Evolutionary conservation across 2,888 invertebrate genomes (phyloP), one percentile per base, ranked within the genome.

Genomic region (Bedellia somnulentella): DNA sequence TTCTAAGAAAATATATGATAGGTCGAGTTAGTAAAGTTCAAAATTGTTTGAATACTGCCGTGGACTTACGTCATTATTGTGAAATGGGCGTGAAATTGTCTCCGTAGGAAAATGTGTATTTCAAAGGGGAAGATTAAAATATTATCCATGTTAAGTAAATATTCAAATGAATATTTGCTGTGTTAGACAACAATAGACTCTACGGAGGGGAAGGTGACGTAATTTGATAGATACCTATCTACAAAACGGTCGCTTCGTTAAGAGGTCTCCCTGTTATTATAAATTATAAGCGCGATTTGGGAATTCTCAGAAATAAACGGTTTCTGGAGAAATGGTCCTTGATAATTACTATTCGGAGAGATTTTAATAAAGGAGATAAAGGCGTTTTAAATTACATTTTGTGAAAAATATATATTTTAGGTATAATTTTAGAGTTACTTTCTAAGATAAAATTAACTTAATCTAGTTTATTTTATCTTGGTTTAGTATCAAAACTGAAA

Each of bases 61-160:
- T 27, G 37, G 41, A 50, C 45, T 58, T 76, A 58, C 43, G 56
- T 32, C 61, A 42, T 70, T 73, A 51, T 37, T 37, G 40, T 38
- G 48, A 52, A 59, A 49, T 48, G 44, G 48, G 58, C 62, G 70
- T 67, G 71, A 73, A 71, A 71, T 73, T 75, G 73, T 73, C 73
- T 75, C 70, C 68, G 67, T 55, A 68, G 64, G 73, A 73, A 75
- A 75, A 68, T 70, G 73, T 75, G 66, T 75, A 73, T 71, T 73
- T 73, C 71, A 71, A 67, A 75, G 73, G 76, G 77, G 76, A 71
- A 76, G 77, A 77, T 77, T 77, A 77, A 77, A 77, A 77, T 77
- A 77, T 77, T 77, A 77, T 76, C 71, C 76, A 73, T 75, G 77
- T 76, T 77, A 75, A 76, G 76, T 77, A 77, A 77, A 77, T 77